Evolutionary conservation across 2,888 invertebrate genomes (phyloP), one percentile per base, ranked within the genome.

Genomic region (Deilephila porcellus): DNA sequence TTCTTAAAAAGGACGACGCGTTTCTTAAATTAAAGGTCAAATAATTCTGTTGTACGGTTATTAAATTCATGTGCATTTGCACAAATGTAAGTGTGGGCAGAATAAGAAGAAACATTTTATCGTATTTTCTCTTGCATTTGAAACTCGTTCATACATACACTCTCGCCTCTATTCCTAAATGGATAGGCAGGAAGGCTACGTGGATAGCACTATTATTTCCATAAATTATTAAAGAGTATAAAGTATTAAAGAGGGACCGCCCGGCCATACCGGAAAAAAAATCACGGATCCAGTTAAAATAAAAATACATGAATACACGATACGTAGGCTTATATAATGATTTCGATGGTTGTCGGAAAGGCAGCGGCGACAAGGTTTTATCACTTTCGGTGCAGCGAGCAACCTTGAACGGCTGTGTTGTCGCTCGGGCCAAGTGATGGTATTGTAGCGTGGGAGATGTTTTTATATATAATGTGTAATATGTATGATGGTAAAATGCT

Each of bases 401-500:
- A 88, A 88, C 92, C 92, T 92, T 92, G 91, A 86, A 85, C 84
- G 83, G 75, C 78, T 80, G 85, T 83, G 80, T 73, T 78, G 78
- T 76, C 79, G 74, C 76, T 60, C 73, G 84, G 81, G 63, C 34
- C 73, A 82, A 83, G 82, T 75, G 70, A 85, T 72, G 72, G 76
- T 78, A 70, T 70, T 64, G 37, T 45, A 76, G 78, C 81, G 82
- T 45, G 11, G 34, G 34, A 14, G 45, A 45, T 0, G 1, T 45
- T 45, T 45, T 45, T 14, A 14, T 11, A 11, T 11, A 14, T 11
- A 45, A 45, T 25, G 14, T 45, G 14, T 3, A 14, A 11, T 11
- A 14, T 11, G 11, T 45, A 14, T 11, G 11, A 45, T 11, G 45
- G 11, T 11, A 45, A 45, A 45, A 45, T 45, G 11, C 2, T 45